Base-by-base conservation (phyloP, 1,140 invertebrate genomes). In the Uloborus diversus region DNA sequence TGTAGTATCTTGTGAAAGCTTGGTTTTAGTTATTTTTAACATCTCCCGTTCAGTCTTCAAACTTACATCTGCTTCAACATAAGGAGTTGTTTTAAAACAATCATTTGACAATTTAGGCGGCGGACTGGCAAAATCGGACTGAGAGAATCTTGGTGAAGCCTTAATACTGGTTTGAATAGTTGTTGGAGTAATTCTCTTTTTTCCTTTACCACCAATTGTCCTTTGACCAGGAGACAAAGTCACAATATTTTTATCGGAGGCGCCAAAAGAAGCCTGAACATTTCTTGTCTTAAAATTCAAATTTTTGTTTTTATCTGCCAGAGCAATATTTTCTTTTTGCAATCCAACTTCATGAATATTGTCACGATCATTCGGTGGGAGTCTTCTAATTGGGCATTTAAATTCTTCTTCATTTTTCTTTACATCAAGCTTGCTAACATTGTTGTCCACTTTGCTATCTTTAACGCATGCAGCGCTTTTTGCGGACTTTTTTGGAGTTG, bases 101-200 rank as follows among this genome's bases (percentile, higher is more conserved):
- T 78, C 73, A 65, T 11, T 65, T 23, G 25, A 49, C 27, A 57
- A n/a, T 28, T 65, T 76, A 11, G 23, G 37, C 2, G 49, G 14
- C 17, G 49, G 13, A 20, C 32, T 1, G 13, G 30, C 14, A 56
- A 78, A 66, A 4, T 9, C n/a, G 17, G 73, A 56, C n/a, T 56
- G 53, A 4, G 47, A 61, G 57, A 78, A 78, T 30, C 42, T 66
- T 33, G 49, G 13, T 9, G 59, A 30, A 37, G 49, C 14, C 27
- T 33, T 78, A 27, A 20, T 35, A 2, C 27, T 4, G 4, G 42
- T 20, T 37, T 78, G 47, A 35, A 78, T 33, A 17, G 73, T 61
- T 23, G 73, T 78, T 20, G 73, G 73, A 17, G 73, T 78, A 17
- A 78, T 78, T 56, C 73, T 78, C 20, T 62, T 20, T 28, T 25